Evolutionary conservation across 2,113 vertebrate genomes (phyloP).

Genomic region (Morone chrysops): DNA sequence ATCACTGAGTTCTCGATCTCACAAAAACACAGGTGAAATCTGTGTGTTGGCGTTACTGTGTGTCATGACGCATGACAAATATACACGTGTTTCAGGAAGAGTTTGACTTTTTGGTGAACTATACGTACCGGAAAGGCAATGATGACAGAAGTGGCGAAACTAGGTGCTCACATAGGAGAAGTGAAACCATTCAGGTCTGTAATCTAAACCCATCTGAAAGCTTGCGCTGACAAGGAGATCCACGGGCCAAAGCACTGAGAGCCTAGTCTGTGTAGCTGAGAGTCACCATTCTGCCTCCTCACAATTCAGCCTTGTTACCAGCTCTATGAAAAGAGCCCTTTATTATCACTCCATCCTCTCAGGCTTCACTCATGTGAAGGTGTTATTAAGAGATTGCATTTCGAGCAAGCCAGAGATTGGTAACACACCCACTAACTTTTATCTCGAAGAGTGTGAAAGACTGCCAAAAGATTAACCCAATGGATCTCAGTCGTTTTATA

Average conservation of each 20-base stretch:
- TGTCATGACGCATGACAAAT: neutral
- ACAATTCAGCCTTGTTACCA: conserved; percentile 73
- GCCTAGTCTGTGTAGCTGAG: conserved; percentile 50
- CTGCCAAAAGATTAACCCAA: conserved; percentile 52
- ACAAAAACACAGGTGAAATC: conserved; percentile 29
- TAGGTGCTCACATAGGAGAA: conserved; percentile 14
- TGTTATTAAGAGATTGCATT: conserved; percentile 78
- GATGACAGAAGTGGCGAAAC: conserved; percentile 26
- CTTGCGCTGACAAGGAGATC: conserved; percentile 52
- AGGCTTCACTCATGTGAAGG: conserved; percentile 67
- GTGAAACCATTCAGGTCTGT: conserved; percentile 52
- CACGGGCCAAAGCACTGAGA: conserved; percentile 52
- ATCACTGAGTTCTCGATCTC: conserved; percentile 9
- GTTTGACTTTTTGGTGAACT: conserved; percentile 47
- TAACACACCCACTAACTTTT: conserved; percentile 56
- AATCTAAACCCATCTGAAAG: conserved; percentile 67
- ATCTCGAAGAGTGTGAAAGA: conserved; percentile 54
- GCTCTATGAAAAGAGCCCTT: conserved; percentile 69
- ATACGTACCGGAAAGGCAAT: neutral
- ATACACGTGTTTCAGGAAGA: neutral
- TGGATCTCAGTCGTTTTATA: conserved; percentile 28
- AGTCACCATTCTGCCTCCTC: conserved; percentile 60
- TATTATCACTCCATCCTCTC: conserved; percentile 73
- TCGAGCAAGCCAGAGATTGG: conserved; percentile 54
- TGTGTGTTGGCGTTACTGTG: neutral